Conservation (phyloP, 2,113 vertebrate genomes). For the Anolis carolinensis region DNA sequence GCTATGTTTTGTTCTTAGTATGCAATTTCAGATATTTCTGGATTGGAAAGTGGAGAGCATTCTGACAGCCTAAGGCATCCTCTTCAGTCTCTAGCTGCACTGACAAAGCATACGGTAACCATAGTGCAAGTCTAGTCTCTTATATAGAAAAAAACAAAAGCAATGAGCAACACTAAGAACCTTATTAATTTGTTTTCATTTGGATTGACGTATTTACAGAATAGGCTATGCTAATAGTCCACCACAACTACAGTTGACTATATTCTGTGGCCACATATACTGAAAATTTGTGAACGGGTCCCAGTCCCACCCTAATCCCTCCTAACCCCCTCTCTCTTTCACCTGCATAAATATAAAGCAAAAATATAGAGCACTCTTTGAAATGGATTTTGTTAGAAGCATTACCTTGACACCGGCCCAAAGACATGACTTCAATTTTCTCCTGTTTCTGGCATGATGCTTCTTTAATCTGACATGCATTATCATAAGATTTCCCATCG, state of each 20-base stretch:
- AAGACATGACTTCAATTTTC: conserved; percentile 98
- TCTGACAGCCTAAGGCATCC: not conserved
- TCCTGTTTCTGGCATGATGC: conserved; percentile 99
- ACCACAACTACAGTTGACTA: not conserved
- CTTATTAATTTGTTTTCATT: not conserved
- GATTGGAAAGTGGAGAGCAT: not conserved
- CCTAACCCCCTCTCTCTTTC: not conserved
- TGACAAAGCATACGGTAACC: not conserved
- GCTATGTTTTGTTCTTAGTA: not conserved
- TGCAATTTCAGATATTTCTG: not conserved
- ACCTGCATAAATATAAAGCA: not conserved
- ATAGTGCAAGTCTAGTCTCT: not conserved
- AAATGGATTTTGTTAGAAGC: conserved; percentile 73
- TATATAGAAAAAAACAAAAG: not conserved
- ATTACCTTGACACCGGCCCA: conserved; percentile 99
- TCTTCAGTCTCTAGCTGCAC: not conserved
- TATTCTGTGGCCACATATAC: not conserved
- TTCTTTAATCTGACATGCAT: conserved; percentile 99
- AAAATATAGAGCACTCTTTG: conserved; percentile 73
- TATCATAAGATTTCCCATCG: conserved; percentile 98
- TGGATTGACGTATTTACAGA: not conserved
- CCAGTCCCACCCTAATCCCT: not conserved
- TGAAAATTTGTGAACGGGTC: conserved; percentile 35
- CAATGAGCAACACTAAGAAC: not conserved
- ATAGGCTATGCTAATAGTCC: not conserved